Conservation (phyloP, 2,888 invertebrate species). For the Ptycholaimellus sp. region DNA sequence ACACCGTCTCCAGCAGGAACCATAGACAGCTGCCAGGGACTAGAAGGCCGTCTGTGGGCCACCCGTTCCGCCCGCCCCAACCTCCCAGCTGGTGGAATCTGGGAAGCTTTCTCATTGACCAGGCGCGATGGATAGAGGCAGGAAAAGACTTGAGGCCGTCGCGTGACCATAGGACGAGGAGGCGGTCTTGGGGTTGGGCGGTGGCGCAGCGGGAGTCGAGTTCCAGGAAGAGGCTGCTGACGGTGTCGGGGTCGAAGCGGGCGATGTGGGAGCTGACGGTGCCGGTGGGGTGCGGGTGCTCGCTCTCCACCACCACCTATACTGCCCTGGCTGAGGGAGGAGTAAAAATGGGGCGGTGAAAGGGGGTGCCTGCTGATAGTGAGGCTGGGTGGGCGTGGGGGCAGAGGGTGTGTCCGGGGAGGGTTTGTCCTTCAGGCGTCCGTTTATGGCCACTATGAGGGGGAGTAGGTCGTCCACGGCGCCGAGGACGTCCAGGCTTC, state of each 20-base stretch:
- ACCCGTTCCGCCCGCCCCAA: slow-evolving; percentile 35
- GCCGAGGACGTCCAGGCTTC: slow-evolving; percentile 2
- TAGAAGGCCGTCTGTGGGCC: slow-evolving; percentile 45
- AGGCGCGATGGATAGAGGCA: slow-evolving; percentile 14
- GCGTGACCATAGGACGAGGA: slow-evolving; percentile 26
- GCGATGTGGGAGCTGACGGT: slow-evolving; percentile 33
- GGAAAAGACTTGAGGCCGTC: slow-evolving; percentile 21
- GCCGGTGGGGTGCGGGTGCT: slow-evolving; percentile 72
- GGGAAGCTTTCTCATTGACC: too few relatives aligned
- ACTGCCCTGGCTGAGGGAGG: not conserved
- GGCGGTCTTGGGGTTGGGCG: slow-evolving; percentile 67
- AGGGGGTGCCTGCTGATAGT: not conserved
- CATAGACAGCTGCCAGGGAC: slow-evolving; percentile 52
- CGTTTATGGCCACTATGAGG: slow-evolving; percentile 1
- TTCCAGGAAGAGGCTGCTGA: slow-evolving; percentile 74
- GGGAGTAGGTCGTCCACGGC: slow-evolving; percentile 6
- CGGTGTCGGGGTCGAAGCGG: slow-evolving; percentile 56
- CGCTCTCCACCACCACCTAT: slow-evolving; percentile 42
- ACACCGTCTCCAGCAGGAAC: slow-evolving; percentile 74
- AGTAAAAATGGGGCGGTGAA: too few relatives aligned
- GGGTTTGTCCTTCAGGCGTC: too few relatives aligned
- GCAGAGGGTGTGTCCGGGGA: too few relatives aligned
- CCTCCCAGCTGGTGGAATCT: too few relatives aligned
- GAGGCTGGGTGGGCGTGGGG: not conserved
- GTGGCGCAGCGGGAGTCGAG: slow-evolving; percentile 77